Percentiles rank a stretch among this genome's conserved stretches.
phyloP scores from a whole-genome alignment of 2,113 vertebrate genomes.

The Corydoras maculifer region DNA sequence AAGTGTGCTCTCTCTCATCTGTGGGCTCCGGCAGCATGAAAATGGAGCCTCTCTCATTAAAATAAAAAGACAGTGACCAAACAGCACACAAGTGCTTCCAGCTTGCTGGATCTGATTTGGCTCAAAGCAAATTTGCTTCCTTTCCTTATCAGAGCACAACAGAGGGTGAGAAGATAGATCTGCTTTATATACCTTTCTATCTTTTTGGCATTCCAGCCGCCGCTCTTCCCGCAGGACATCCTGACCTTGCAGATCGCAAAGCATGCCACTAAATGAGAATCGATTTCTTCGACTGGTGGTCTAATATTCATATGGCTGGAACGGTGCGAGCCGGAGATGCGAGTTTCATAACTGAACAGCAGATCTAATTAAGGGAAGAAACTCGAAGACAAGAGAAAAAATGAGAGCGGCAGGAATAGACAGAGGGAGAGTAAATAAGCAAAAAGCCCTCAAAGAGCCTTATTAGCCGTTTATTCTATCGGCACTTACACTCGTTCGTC shows the following conservation, averaged over 20 bases:
- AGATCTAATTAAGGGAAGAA: not conserved
- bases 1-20: too few relatives aligned
- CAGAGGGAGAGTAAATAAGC: not conserved
- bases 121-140: not conserved
- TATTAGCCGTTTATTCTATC: not conserved
- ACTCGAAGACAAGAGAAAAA: not conserved
- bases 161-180: not conserved
- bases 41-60: not conserved
- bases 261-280: not conserved
- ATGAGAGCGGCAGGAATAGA: not conserved
- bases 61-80: not conserved
- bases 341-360: not conserved
- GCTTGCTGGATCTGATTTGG: not conserved
- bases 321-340: not conserved
- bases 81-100: not conserved
- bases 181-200: not conserved
- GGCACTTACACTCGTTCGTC: not conserved
- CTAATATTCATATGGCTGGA: not conserved
- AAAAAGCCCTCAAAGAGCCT: not conserved
- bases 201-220: not conserved
- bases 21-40: too few relatives aligned
- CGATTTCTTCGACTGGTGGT: not conserved
- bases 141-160: not conserved
- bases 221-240: not conserved
- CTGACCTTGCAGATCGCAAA: not conserved